Percentiles rank a stretch among this genome's conserved stretches.
Evolutionary conservation across 2,113 vertebrate genomes (phyloP).

Genomic region (Phocoena sinus): DNA sequence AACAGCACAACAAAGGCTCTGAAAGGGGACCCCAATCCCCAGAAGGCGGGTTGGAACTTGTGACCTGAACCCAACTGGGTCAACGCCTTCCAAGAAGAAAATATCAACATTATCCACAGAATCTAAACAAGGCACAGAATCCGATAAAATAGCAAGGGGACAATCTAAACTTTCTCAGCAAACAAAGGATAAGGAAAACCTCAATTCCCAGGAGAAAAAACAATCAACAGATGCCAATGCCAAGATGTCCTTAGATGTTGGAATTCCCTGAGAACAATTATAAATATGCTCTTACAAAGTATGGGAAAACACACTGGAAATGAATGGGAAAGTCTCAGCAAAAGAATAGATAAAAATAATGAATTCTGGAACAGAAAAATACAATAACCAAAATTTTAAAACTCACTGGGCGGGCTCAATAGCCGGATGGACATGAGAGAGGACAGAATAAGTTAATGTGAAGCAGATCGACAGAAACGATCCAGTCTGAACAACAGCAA

Average conservation of each 20-base stretch:
- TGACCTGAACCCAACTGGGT: not conserved
- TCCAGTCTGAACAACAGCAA: not conserved
- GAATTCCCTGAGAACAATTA: not conserved
- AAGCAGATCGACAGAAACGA: not conserved
- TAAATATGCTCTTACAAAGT: not conserved
- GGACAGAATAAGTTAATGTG: not conserved
- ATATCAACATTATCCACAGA: not conserved
- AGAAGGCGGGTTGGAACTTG: not conserved
- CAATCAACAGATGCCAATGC: not conserved
- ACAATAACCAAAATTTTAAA: not conserved
- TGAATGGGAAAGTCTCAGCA: not conserved
- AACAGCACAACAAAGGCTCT: not conserved
- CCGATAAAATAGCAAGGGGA: rapidly evolving
- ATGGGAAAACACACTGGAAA: not conserved
- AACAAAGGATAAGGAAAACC: not conserved
- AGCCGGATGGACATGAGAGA: not conserved
- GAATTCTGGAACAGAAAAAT: not conserved
- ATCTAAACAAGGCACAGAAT: not conserved
- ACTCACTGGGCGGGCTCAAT: not conserved
- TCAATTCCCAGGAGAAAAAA: not conserved
- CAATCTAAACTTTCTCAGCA: not conserved
- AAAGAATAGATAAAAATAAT: not conserved
- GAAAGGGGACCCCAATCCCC: not conserved
- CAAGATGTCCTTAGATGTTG: not conserved
- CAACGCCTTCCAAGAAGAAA: not conserved